Base-by-base conservation (phyloP, 2,113 vertebrate genomes). In the Chionomys nivalis region DNA sequence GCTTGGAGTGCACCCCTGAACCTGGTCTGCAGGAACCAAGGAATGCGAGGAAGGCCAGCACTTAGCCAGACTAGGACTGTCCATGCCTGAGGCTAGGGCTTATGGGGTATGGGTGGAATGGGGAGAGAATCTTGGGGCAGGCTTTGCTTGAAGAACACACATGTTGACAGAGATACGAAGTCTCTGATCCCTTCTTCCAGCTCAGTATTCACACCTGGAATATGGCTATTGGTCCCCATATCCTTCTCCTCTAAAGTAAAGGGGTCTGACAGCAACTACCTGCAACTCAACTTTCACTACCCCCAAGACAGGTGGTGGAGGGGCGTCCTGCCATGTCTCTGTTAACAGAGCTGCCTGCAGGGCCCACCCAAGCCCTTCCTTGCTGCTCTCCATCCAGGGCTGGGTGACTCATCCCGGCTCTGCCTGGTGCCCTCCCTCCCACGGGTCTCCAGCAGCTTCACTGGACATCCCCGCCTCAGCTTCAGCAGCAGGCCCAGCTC, bases 391-490 rank as follows among this genome's bases (percentile, higher is more conserved):
- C 21, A 63, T 47, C n/a, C 93, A 58, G 93, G 79, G 23, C 89
- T 87, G 75, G 79, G 82, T 87, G 95, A 97, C 83, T 97, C 94
- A 90, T 52, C 6, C 63, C 72, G 21, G n/a, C 70, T 68, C 28
- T 83, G 86, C 91, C 58, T 87, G 81, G 42, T 49, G 21, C n/a
- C 39, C 1, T 24, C 58, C 81, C 36, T 65, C 58, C 55, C 28
- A 14, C 58, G 13, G 3, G 39, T 77, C 72, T 76, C 87, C 76
- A 65, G 92, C 76, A 72, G 83, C 76, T 63, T 78, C 52, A 61
- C 31, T 73, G 47, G 79, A 88, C 79, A 28, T 58, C 44, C 88
- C 42, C n/a, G 1, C 33, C 47, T 77, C 72, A 44, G 86, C 68
- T 65, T 93, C 68, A 55, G 91, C 61, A 44, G 78, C 49, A 93